phyloP scores from a whole-genome alignment of 2,113 vertebrate species.

The Aspidoscelis tigris region DNA sequence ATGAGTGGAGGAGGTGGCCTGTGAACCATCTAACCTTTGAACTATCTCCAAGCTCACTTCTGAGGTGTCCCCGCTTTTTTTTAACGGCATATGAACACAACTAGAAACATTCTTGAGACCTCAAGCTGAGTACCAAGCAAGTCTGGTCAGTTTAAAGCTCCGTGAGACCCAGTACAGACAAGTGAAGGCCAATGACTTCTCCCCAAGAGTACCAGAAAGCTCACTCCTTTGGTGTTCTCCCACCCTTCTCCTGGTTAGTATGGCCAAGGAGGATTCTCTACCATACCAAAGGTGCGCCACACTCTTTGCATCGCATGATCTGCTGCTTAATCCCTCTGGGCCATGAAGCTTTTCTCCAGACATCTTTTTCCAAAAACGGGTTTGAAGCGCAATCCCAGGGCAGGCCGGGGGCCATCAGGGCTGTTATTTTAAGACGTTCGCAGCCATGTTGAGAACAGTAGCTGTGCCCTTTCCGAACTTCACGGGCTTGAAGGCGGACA shows the following conservation, averaged over 20 bases:
- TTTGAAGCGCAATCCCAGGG: slow-evolving; percentile 46
- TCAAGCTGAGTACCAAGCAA: background rate
- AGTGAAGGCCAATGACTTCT: background rate
- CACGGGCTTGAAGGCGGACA: slow-evolving; percentile 54
- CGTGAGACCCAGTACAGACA: rapidly evolving
- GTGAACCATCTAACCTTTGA: no score
- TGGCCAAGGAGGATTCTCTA: rapidly evolving
- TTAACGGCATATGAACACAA: no score
- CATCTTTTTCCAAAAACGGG: slow-evolving; percentile 27
- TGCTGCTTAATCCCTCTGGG: background rate
- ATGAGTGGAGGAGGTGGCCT: no score
- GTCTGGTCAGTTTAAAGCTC: background rate
- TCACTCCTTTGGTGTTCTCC: background rate
- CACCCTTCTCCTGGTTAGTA: rapidly evolving
- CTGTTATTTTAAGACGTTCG: slow-evolving; percentile 56
- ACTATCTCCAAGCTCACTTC: no score
- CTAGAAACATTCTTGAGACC: background rate
- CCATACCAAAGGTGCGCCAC: slow-evolving; percentile 58
- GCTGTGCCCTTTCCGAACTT: slow-evolving; percentile 52
- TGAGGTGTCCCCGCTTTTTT: no score
- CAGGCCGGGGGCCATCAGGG: background rate
- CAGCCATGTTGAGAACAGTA: slow-evolving; percentile 68
- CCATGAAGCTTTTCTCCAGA: background rate
- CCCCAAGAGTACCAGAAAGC: background rate
- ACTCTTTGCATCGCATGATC: background rate